phyloP scores from a whole-genome alignment of 64 coral and sea anemone genomes.

The Montipora efflorescens region DNA sequence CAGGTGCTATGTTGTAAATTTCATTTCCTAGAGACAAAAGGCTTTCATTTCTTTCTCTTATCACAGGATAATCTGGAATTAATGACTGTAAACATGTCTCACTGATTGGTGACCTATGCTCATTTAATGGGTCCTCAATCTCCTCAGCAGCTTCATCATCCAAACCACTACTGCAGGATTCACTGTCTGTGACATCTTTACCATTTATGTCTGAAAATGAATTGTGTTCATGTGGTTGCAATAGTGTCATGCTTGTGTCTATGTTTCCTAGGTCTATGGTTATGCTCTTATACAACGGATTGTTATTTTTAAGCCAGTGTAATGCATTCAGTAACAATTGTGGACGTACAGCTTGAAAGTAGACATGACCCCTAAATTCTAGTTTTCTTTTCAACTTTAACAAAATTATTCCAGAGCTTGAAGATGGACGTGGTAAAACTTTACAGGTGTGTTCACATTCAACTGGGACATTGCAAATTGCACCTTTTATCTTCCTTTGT shows the following conservation, averaged over 20 bases:
- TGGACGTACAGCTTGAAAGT: constrained; percentile 61
- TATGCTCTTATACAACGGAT: constrained; percentile 47
- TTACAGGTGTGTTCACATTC: constrained; percentile 43
- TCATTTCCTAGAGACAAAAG: constrained; percentile 13
- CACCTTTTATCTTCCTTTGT: constrained; percentile 61
- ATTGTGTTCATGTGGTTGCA: constrained; percentile 46
- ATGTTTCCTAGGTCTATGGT: constrained; percentile 31
- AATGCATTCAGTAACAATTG: constrained; percentile 16
- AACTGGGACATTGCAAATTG: constrained; percentile 61
- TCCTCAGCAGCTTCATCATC: constrained; percentile 45
- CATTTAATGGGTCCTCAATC: constrained; percentile 60
- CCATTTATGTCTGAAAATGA: constrained; percentile 32
- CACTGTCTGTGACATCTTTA: constrained; percentile 30
- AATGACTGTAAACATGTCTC: constrained; percentile 46
- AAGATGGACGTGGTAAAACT: constrained; percentile 33
- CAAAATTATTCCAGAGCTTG: constrained; percentile 53
- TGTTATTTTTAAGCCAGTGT: constrained; percentile 47
- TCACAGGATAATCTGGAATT: constrained; percentile 48
- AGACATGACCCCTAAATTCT: constrained; percentile 71
- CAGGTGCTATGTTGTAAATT: constrained; percentile 25
- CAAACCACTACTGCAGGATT: constrained; percentile 37
- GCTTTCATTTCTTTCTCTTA: constrained; percentile 20
- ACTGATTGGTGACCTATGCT: constrained; percentile 40
- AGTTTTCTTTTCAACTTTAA: constrained; percentile 40
- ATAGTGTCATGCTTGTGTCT: constrained; percentile 16